Percentiles rank a stretch among this genome's conserved stretches.
These are phyloP conservation scores for Diadophis punctatus DNA, from an alignment of 2,113 vertebrate genomes.

Conservation along the genomic window DNA sequence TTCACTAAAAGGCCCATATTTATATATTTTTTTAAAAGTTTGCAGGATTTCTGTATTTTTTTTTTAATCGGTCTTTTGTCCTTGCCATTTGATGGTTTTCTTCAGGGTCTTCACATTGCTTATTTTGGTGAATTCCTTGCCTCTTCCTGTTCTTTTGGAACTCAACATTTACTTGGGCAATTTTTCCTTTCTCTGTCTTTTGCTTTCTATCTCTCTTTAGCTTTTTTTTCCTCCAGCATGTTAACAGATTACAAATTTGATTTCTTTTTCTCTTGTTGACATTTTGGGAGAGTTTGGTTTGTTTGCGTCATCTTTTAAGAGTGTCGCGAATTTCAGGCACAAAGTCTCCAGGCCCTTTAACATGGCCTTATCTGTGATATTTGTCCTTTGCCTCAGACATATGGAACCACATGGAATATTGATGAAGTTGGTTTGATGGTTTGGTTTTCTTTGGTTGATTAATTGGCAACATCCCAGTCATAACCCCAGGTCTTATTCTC, in stretches of 20 bases:
- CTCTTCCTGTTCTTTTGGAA: neutral
- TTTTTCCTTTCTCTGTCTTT: neutral
- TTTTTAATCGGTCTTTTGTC: neutral
- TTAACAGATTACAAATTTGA: neutral
- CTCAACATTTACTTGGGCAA: neutral
- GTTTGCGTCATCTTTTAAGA: neutral
- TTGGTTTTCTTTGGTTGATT: neutral
- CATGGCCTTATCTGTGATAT: neutral
- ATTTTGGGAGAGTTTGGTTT: neutral
- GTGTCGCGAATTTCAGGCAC: neutral
- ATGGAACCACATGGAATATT: neutral
- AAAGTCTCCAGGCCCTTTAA: neutral
- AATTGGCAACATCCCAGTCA: neutral
- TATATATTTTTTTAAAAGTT: neutral
- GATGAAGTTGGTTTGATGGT: neutral
- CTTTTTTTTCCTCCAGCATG: neutral
- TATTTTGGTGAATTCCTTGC: neutral
- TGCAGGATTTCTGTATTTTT: neutral
- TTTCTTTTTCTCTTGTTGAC: neutral
- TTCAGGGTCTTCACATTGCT: neutral
- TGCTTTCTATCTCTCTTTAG: neutral
- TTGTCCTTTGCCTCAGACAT: neutral
- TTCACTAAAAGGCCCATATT: neutral
- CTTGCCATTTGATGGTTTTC: neutral
- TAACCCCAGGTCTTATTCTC: neutral